Evolutionary conservation across 1,140 invertebrate genomes (phyloP), one percentile per base, ranked within the genome.

Genomic region (Trypoxylus dichotomus): DNA sequence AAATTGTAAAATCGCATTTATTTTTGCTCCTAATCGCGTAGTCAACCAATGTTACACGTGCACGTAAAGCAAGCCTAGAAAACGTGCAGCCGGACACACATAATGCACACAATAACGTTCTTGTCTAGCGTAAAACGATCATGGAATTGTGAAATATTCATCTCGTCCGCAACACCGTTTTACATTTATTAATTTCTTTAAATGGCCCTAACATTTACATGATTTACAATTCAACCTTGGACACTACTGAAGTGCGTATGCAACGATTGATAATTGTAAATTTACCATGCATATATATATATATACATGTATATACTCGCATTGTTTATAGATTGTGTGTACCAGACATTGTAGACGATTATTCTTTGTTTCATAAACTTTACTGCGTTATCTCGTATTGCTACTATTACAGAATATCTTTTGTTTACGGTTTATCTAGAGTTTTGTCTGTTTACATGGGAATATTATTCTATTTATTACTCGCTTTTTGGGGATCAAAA

Each of bases 1-100:
- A 1, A 6, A 37, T 37, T 37, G 3, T 37, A 37, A 19, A 13
- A n/a, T 13, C 13, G 43, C 3, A 47, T 47, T 47, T 47, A 13
- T 47, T 47, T 47, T 8, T 47, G n/a, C 43, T 47, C 63, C 63
- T 29, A 27, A 68, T n/a, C 21, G 71, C 37, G 27, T 73, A 73
- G 71, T 73, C 71, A 73, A 73, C 71, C 71, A 73, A 73, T 37
- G 15, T n/a, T 73, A 73, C 71, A 73, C n/a, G 32, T 1, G 32
- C 32, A 37, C 32, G 29, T 7, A 7, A 32, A 32, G 29, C 29
- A 32, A 7, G 29, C 29, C 5, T 37, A 37, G 32, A 8, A 37
- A 37, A 37, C 5, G 68, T 58, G 47, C 47, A 58, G 15, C 47
- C 32, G 32, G 32, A 37, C 32, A 37, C 32, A 37, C 32, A 37